A percentile compares a stretch with the other conserved stretches of the same genome.
Conservation (phyloP, 1,140 invertebrate species). For the Camponotus vicinus region DNA sequence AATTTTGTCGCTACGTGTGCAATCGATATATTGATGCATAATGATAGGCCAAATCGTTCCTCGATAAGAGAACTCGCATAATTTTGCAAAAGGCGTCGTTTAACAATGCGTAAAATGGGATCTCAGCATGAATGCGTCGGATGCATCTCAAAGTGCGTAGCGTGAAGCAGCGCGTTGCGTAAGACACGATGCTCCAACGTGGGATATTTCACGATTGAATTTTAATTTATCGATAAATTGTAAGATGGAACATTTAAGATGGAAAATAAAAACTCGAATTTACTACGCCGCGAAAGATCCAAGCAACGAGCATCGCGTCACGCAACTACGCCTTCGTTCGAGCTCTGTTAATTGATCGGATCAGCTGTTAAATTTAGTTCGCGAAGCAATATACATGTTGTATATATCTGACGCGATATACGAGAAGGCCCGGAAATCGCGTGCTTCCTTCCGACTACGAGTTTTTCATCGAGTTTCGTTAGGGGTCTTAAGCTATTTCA, state of each 20-base stretch:
- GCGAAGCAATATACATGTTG: constrained; percentile 33
- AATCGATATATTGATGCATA: constrained; percentile 48
- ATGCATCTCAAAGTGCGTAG: constrained; percentile 24
- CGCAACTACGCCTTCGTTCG: constrained; percentile 25
- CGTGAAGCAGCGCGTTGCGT: constrained; percentile 40
- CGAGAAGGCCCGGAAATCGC: constrained; percentile 33
- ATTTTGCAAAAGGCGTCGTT: constrained; percentile 52
- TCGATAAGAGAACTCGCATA: constrained; percentile 20
- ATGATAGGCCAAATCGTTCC: constrained; percentile 33
- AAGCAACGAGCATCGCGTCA: not conserved
- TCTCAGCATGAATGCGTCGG: constrained; percentile 44
- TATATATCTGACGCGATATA: constrained; percentile 32
- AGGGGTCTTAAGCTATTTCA: not conserved
- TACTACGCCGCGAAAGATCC: not conserved
- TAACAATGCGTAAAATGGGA: constrained; percentile 52
- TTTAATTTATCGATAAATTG: not conserved
- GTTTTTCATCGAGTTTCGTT: not conserved
- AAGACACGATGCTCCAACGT: constrained; percentile 4
- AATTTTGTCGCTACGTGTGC: constrained; percentile 41
- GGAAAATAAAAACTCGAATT: not conserved
- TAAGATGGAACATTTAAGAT: not conserved
- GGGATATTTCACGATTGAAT: not conserved
- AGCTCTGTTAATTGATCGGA: constrained; percentile 28
- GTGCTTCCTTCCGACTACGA: constrained; percentile 12
- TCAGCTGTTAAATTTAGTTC: constrained; percentile 54